Conservation (phyloP, 1,140 invertebrate genomes). For the Vollenhovia emeryi region DNA sequence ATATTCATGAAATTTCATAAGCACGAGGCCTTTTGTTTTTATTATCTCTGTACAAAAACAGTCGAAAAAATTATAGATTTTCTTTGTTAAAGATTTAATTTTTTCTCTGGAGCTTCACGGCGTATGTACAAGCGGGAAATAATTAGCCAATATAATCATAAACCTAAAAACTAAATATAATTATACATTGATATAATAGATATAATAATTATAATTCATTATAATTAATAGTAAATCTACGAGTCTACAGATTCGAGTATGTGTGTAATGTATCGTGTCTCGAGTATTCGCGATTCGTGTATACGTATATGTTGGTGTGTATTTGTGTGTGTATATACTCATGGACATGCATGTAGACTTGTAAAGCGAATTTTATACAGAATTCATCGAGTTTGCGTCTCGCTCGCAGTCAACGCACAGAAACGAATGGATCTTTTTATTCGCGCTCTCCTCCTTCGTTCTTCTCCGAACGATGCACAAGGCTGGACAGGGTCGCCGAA, state of each 20-base stretch:
- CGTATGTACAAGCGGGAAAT: constrained; percentile 85
- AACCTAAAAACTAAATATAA: constrained; percentile 84
- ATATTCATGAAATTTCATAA: constrained; percentile 85
- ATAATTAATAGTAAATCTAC: constrained; percentile 80
- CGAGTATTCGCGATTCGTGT: constrained; percentile 36
- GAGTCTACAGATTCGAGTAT: constrained; percentile 79
- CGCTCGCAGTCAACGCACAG: constrained; percentile 63
- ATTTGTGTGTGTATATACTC: constrained; percentile 45
- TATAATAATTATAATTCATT: constrained; percentile 80
- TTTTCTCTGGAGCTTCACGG: constrained; percentile 83
- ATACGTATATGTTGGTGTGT: neutral
- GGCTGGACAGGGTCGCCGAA: constrained; percentile 62
- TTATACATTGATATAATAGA: constrained; percentile 84
- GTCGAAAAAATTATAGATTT: constrained; percentile 85
- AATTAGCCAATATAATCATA: constrained; percentile 75
- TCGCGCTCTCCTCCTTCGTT: constrained; percentile 18
- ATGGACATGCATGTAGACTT: constrained; percentile 60
- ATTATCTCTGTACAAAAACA: constrained; percentile 86
- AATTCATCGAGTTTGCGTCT: constrained; percentile 66
- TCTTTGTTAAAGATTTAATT: constrained; percentile 83
- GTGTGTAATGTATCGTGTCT: constrained; percentile 57
- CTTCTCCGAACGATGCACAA: constrained; percentile 47
- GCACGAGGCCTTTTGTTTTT: constrained; percentile 85
- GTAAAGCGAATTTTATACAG: constrained; percentile 70
- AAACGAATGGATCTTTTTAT: constrained; percentile 11